Percentiles rank a stretch among this genome's conserved stretches.
Conservation (phyloP, 2,797 vertebrate genomes). For the Octomys mimax region DNA sequence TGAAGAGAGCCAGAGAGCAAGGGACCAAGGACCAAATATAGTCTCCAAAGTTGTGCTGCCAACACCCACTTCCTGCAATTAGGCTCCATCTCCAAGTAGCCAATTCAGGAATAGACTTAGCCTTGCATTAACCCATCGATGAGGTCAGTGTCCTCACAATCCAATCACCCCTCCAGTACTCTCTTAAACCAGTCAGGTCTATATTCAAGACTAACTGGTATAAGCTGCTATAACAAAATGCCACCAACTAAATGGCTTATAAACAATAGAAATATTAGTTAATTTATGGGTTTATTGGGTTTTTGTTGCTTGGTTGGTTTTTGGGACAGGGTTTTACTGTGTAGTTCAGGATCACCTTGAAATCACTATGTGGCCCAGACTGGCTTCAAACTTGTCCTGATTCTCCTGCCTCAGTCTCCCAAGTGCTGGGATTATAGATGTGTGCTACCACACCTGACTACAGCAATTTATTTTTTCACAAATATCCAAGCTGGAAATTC, state of each 20-base stretch:
- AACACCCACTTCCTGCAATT: not conserved
- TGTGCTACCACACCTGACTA: not conserved
- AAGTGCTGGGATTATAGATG: not conserved
- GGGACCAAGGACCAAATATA: not conserved
- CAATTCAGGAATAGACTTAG: not conserved
- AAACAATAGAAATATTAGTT: not conserved
- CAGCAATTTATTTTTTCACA: not conserved
- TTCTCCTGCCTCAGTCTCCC: not conserved
- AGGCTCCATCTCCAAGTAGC: not conserved
- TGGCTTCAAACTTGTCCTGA: not conserved
- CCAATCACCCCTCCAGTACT: not conserved
- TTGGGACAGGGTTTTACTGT: not conserved
- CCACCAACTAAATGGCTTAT: not conserved
- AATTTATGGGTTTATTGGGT: not conserved
- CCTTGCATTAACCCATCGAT: not conserved
- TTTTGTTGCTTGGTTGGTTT: not conserved
- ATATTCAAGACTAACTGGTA: not conserved
- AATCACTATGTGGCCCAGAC: not conserved
- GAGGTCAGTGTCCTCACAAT: not conserved
- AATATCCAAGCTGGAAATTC: not conserved
- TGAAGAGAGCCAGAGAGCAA: not conserved
- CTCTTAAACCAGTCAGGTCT: not conserved
- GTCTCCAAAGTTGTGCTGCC: not conserved
- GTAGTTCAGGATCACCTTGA: not conserved
- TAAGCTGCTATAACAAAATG: not conserved